Evolutionary conservation across 2,797 vertebrate species (phyloP).

Genomic region (Cephalopachus bancanus): DNA sequence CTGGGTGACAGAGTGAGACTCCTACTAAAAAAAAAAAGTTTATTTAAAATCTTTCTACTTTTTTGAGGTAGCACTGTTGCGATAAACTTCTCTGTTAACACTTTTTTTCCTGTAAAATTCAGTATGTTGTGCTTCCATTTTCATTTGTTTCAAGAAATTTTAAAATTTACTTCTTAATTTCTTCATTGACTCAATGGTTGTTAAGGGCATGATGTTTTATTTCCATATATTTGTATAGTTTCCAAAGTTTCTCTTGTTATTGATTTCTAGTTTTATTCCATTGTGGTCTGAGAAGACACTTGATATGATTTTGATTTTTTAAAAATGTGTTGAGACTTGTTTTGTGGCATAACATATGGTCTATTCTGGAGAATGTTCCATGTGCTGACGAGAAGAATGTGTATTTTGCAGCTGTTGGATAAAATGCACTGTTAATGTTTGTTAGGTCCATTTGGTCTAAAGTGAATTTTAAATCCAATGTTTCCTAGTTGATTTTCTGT

Average conservation of each 20-base stretch:
- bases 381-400: neutral
- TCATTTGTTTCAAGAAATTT: neutral
- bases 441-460: neutral
- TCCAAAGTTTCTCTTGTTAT: neutral
- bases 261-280: neutral
- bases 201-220: neutral
- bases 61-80: neutral
- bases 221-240: neutral
- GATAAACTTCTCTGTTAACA: neutral
- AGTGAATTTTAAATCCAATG: neutral
- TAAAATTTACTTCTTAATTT: neutral
- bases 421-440: neutral
- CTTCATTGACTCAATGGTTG: neutral
- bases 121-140: neutral
- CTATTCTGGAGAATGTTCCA: neutral
- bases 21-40: too few relatives aligned
- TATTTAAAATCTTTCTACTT: neutral
- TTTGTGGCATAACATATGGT: neutral
- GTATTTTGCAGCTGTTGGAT: neutral
- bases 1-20: too few relatives aligned
- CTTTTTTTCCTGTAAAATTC: neutral
- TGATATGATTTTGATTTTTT: neutral
- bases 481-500: neutral
- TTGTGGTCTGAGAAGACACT: neutral
- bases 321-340: neutral